These are phyloP conservation scores for Listronotus bonariensis DNA, from an alignment of 1,140 invertebrate species.

Conservation along the genomic window DNA sequence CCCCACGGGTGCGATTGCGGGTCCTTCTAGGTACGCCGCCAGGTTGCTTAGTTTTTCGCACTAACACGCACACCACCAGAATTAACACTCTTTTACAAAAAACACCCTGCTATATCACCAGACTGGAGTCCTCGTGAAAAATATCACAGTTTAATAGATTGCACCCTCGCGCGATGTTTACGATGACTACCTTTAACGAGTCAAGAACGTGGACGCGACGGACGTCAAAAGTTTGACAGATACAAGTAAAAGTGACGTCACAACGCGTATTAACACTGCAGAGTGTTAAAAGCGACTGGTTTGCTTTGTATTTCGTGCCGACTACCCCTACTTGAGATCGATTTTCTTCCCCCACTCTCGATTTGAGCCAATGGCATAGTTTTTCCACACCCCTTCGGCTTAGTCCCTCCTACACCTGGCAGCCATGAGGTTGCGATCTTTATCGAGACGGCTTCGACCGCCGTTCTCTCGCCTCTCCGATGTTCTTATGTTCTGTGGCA, in stretches of 20 bases:
- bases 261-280: constrained; percentile 24
- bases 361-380: constrained; percentile 33
- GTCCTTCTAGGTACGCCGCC: constrained; percentile 55
- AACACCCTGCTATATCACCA: constrained; percentile 3
- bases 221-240: constrained; percentile 28
- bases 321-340: constrained; percentile 44
- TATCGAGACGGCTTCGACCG: constrained; percentile 40
- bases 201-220: background rate
- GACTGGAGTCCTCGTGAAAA: background rate
- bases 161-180: background rate
- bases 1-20: constrained; percentile 54
- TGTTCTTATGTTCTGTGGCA: constrained; percentile 42
- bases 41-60: constrained; percentile 47
- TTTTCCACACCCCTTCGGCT: constrained; percentile 35
- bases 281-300: constrained; percentile 38
- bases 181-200: background rate
- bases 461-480: constrained; percentile 15
- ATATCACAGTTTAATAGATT: background rate
- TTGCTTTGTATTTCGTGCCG: constrained; percentile 30
- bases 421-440: constrained; percentile 54
- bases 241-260: constrained; percentile 5
- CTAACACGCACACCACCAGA: constrained; percentile 42
- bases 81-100: constrained; percentile 8
- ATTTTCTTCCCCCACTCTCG: constrained; percentile 35
- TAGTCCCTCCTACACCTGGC: constrained; percentile 47